phyloP scores from a whole-genome alignment of 1,140 invertebrate species.

The Antheraea pernyi region DNA sequence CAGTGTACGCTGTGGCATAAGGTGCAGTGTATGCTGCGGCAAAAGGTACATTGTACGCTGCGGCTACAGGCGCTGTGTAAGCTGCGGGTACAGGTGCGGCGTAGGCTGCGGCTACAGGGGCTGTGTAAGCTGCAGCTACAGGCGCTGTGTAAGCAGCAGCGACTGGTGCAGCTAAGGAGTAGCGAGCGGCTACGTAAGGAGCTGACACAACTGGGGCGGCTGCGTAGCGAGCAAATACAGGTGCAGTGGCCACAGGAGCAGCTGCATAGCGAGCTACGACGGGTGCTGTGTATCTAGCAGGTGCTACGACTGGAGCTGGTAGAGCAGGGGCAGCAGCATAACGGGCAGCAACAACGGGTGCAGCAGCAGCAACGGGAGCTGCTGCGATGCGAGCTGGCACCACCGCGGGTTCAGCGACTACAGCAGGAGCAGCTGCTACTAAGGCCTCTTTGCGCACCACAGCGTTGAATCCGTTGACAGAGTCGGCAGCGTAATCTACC shows the following conservation, averaged over 20 bases:
- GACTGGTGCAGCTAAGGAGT: conserved; percentile 14
- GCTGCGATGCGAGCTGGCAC: conserved; percentile 36
- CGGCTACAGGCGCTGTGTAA: neutral
- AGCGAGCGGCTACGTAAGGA: neutral
- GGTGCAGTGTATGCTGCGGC: conserved; percentile 24
- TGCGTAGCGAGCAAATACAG: conserved; percentile 34
- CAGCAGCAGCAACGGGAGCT: conserved; percentile 29
- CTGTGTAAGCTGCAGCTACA: conserved; percentile 10
- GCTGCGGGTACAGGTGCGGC: neutral
- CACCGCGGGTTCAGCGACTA: conserved; percentile 51
- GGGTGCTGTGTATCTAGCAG: conserved; percentile 30
- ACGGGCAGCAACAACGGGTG: conserved; percentile 37
- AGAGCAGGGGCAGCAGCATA: conserved; percentile 29
- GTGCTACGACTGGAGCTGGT: conserved; percentile 22
- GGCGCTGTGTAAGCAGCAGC: conserved; percentile 24
- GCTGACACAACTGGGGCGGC: conserved; percentile 25
- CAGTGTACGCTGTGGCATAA: conserved; percentile 21
- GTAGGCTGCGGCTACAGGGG: conserved; percentile 10
- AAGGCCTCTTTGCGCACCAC: conserved; percentile 76
- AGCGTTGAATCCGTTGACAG: conserved; percentile 82
- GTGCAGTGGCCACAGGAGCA: conserved; percentile 29
- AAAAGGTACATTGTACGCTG: conserved; percentile 21
- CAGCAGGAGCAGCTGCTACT: conserved; percentile 57
- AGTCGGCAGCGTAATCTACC: conserved; percentile 80
- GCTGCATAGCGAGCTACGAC: conserved; percentile 30